These are phyloP conservation scores for Drosophila neotestacea DNA, from an alignment of 2,888 invertebrate genomes.

Conservation along the genomic window DNA sequence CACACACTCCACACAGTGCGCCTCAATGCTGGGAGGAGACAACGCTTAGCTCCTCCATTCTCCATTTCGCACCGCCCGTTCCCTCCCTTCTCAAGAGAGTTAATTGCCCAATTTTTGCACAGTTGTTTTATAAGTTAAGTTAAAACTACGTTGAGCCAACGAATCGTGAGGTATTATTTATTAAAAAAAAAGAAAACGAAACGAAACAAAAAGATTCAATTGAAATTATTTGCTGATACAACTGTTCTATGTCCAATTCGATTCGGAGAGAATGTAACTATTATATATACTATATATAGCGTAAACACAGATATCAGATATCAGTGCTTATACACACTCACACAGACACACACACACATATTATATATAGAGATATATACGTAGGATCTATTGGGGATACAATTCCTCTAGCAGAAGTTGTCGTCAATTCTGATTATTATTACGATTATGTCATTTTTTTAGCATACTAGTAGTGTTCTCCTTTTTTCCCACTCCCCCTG, in stretches of 20 bases:
- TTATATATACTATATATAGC: constrained; percentile 55
- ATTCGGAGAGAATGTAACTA: constrained; percentile 52
- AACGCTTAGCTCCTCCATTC: background rate
- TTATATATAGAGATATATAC: constrained; percentile 25
- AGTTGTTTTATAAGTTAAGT: constrained; percentile 76
- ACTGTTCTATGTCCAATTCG: constrained; percentile 33
- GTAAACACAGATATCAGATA: constrained; percentile 66
- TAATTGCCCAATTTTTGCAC: constrained; percentile 72
- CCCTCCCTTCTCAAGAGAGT: constrained; percentile 10
- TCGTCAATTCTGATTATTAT: constrained; percentile 69
- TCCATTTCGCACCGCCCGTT: background rate
- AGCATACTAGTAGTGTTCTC: constrained; percentile 60
- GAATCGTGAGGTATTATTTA: constrained; percentile 79
- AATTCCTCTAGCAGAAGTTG: constrained; percentile 30
- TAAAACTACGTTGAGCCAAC: constrained; percentile 73
- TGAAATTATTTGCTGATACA: constrained; percentile 78
- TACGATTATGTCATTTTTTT: constrained; percentile 65
- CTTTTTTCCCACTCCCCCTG: constrained; percentile 2
- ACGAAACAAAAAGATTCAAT: constrained; percentile 38
- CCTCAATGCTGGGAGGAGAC: too few species aligned
- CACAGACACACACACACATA: constrained; percentile 31
- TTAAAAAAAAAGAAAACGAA: constrained; percentile 41
- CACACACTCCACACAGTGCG: too few species aligned
- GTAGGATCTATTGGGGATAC: constrained; percentile 51
- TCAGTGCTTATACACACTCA: constrained; percentile 69